Conservation (phyloP, 2,888 invertebrate genomes). For the Agrotis puta region DNA sequence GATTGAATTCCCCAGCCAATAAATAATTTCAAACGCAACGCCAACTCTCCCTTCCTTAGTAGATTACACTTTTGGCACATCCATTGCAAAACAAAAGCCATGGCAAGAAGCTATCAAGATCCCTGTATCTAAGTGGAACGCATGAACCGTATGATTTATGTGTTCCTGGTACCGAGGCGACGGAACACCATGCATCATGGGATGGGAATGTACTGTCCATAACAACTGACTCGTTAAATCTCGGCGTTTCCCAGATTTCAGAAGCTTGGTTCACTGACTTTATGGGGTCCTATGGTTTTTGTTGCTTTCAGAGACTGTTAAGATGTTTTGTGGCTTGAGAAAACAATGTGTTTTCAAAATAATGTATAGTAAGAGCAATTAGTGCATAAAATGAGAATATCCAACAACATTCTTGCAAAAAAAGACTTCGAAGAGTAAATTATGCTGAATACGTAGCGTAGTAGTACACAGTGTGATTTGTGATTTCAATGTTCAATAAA, state of each 20-base stretch:
- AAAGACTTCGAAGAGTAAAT: neutral
- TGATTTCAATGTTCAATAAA: too few species aligned
- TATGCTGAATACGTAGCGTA: too few species aligned
- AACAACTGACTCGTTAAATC: conserved; percentile 65
- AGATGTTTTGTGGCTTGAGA: neutral
- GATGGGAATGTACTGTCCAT: conserved; percentile 62
- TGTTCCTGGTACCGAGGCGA: conserved; percentile 38
- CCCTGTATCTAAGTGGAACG: conserved; percentile 60
- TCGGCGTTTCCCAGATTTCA: conserved; percentile 40
- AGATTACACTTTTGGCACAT: conserved; percentile 60
- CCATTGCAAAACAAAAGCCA: conserved; percentile 52
- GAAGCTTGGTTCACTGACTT: conserved; percentile 30
- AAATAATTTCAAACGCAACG: conserved; percentile 35
- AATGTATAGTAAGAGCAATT: too few species aligned
- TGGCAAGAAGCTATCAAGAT: conserved; percentile 64
- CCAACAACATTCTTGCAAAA: neutral
- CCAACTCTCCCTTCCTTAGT: conserved; percentile 5
- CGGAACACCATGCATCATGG: conserved; percentile 61
- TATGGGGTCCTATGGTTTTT: conserved; percentile 41
- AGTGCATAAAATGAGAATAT: too few species aligned
- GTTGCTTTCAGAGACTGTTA: conserved; percentile 18
- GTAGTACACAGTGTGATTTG: too few species aligned
- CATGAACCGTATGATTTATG: conserved; percentile 65
- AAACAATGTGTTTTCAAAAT: neutral
- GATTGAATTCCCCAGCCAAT: conserved; percentile 6